Evolutionary conservation across 1,140 invertebrate genomes (phyloP), one percentile per base, ranked within the genome.

Genomic region (Asbolus verrucosus): DNA sequence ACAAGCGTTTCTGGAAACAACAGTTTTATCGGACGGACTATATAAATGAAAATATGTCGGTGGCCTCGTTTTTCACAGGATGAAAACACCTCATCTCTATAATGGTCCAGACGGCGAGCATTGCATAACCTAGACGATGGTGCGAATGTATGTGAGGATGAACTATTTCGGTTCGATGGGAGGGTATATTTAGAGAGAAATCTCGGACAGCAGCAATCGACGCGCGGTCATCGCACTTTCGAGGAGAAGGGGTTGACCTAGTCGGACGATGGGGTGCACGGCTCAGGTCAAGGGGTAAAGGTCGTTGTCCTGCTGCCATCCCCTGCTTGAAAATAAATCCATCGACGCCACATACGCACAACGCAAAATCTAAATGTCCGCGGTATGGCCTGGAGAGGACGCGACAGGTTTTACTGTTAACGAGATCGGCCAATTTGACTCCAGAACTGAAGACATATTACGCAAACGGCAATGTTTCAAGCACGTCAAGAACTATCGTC

Each of bases 281-380:
- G 13, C 36, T 43, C 60, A 63, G 68, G 68, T 70, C 62, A 70
- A 61, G 43, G 62, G 68, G 68, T 70, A 70, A 70, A 70, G 68
- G 68, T 70, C 68, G 50, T 63, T 63, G 61, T 39, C 61, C 61
- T 63, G 33, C 31, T 39, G 24, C 31, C 39, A 63, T 33, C 18
- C 8, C 39, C 11, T 14, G 15, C 24, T 41, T 16, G 13, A 19
- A 60, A 65, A 39, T 41, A 65, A 13, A 31, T 27, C 65, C 13
- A 67, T 36, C 43, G 43, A 50, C 21, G 9, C 46, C 11, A 54
- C 46, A 54, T 27, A 54, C 46, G 11, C 11, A 38, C 14, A n/a
- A 36, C 27, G 60, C 65, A 43, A 66, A 66, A 39, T n/a, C n/a
- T 39, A 31, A 38, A 38, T 65, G 31, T 63, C 38, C 5, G 16